Evolutionary conservation across 2,797 vertebrate species (phyloP), one percentile per base, ranked within the genome.

Genomic region (Silurus aristotelis): DNA sequence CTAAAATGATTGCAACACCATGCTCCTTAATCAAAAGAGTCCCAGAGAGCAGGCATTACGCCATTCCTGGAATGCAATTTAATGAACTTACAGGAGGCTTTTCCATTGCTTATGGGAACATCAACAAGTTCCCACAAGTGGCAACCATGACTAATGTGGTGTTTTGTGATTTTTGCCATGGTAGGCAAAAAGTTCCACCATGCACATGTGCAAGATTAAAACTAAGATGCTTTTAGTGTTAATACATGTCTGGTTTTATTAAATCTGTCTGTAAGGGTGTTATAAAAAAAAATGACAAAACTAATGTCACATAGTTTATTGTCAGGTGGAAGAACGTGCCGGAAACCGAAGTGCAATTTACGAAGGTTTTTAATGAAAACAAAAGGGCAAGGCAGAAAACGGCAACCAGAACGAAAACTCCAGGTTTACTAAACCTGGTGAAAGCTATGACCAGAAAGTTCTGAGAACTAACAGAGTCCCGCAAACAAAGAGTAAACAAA

Each of bases 91-190:
- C 25, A 17, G 46, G 43, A 75, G n/a, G 60, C 25, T 27, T 52
- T 83, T 64, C 60, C 60, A 64, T 19, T 2, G 46, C 58, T 52
- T 52, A 52, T 31, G 12, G 48, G 3, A 38, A 20, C 67, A 52
- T 27, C 56, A 19, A 60, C 68, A 83, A 25, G 22, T n/a, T 73
- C 38, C 38, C 68, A 83, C 81, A 25, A 22, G 58, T 56, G 83
- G 20, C 12, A 77, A 19, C 22, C 13, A 56, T 60, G 52, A 78
- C 8, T 78, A 27, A 68, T 77, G 73, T 25, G 73, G 14, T 12
- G 25, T 58, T 58, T 67, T 78, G 14, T 58, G 48, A 56, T 84
- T 84, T 60, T 22, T 67, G 58, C 20, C 38, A 61, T 43, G 20
- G 43, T 43, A 4, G 38, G 76, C 31, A 43, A 78, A 61, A 78